Conservation (phyloP, 2,113 vertebrate species). For the Balaeniceps rex region DNA sequence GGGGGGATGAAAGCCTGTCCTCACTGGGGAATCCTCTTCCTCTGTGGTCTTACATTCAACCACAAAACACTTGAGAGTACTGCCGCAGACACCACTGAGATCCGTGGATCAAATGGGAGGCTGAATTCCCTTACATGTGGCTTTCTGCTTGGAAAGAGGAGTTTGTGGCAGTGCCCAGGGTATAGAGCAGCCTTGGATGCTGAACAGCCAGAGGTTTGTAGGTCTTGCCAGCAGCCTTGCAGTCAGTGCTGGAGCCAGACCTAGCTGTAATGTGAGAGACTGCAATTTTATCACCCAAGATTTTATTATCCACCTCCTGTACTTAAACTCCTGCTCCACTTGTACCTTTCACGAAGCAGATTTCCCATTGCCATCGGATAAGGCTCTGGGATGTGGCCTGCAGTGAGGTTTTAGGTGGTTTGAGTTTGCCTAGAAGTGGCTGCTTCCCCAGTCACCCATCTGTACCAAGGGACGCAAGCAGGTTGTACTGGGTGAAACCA, state of each 20-base stretch:
- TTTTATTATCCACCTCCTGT: not conserved
- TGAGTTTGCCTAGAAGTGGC: not conserved
- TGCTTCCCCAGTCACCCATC: not conserved
- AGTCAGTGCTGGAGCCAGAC: not conserved
- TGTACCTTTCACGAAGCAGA: not conserved
- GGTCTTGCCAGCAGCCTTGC: not conserved
- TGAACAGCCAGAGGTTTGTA: not conserved
- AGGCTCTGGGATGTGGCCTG: not conserved
- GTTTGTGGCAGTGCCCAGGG: not conserved
- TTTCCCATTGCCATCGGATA: not conserved
- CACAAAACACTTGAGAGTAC: not conserved
- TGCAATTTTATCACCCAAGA: not conserved
- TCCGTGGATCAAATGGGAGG: not conserved
- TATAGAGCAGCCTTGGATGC: not conserved
- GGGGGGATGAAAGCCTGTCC: not conserved
- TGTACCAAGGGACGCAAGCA: not conserved
- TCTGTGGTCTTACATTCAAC: not conserved
- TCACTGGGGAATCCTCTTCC: not conserved
- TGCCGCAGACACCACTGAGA: not conserved
- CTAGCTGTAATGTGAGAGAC: not conserved
- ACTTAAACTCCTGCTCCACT: not conserved
- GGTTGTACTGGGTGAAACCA: not conserved
- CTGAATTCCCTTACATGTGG: not conserved
- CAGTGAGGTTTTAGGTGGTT: not conserved
- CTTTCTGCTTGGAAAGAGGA: not conserved